phyloP scores from a whole-genome alignment of 2,113 vertebrate genomes.

The Scatophagus argus region DNA sequence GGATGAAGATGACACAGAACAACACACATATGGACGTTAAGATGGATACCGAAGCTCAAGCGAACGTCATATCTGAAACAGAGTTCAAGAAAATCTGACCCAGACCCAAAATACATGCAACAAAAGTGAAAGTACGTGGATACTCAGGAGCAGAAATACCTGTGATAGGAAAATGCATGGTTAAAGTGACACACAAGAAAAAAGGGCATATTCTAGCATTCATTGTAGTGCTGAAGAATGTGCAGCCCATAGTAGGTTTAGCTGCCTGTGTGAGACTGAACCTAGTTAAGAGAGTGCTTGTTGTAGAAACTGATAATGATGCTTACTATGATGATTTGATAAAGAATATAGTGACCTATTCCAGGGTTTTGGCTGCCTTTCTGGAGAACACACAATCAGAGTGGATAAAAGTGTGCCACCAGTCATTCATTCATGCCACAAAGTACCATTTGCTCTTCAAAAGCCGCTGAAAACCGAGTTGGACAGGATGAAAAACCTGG shows the following conservation, averaged over 20 bases:
- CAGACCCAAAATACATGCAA: background rate
- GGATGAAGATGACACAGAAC: slow-evolving; percentile 1
- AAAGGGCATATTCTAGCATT: background rate
- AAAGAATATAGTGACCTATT: slow-evolving; percentile 5
- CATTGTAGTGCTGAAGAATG: background rate
- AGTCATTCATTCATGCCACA: background rate
- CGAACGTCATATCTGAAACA: background rate
- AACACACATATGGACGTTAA: background rate
- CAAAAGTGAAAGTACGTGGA: slow-evolving; percentile 1
- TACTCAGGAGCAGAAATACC: background rate
- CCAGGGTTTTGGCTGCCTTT: background rate
- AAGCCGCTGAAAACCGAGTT: background rate
- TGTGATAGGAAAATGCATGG: slow-evolving; percentile 9
- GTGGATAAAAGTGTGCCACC: background rate
- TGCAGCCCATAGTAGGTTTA: slow-evolving; percentile 1
- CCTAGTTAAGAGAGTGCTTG: background rate
- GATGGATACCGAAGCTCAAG: slow-evolving; percentile 21
- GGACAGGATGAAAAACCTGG: background rate
- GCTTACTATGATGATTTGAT: background rate
- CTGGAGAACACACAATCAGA: background rate
- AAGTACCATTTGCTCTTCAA: background rate
- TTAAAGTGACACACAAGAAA: slow-evolving; percentile 11
- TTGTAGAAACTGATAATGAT: background rate
- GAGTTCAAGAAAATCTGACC: slow-evolving; percentile 15
- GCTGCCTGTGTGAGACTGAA: slow-evolving; percentile 7